Evolutionary conservation across 1,140 invertebrate genomes (phyloP).

Genomic region (Lepidostoma basale): DNA sequence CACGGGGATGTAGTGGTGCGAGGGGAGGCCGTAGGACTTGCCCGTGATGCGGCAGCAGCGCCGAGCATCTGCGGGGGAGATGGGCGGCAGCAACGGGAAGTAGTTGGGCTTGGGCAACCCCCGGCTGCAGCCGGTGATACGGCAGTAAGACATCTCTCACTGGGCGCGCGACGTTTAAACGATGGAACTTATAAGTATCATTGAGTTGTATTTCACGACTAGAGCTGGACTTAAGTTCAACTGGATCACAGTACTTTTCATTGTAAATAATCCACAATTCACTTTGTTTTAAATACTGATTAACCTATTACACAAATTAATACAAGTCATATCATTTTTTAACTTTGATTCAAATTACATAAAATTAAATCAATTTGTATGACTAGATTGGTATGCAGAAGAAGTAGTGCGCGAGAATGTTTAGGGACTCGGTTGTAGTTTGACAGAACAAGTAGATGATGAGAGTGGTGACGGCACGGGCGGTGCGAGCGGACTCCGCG

Average conservation of each 20-base stretch:
- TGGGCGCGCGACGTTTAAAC: background rate
- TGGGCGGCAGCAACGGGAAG: conserved; percentile 79
- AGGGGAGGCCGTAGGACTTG: conserved; percentile 76
- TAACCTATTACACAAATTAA: background rate
- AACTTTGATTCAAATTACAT: no score
- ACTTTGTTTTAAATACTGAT: background rate
- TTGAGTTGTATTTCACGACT: conserved; percentile 5
- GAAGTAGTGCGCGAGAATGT: no score
- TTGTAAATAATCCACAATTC: background rate
- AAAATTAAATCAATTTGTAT: no score
- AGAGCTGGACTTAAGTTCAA: background rate
- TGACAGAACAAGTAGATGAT: no score
- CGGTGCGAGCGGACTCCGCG: conserved; percentile 21
- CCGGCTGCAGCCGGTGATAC: conserved; percentile 80
- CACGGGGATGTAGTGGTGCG: conserved; percentile 82
- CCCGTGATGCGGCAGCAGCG: conserved; percentile 81
- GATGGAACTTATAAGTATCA: background rate
- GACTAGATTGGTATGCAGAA: no score
- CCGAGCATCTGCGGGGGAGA: conserved; percentile 80
- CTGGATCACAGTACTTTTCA: conserved; percentile 1
- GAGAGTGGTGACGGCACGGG: no score
- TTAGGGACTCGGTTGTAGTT: no score
- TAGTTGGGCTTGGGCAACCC: conserved; percentile 83
- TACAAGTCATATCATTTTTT: no score
- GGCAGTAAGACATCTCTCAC: conserved; percentile 71